These are phyloP conservation scores for Chunga burmeisteri DNA, from an alignment of 2,113 vertebrate genomes.

Conservation along the genomic window DNA sequence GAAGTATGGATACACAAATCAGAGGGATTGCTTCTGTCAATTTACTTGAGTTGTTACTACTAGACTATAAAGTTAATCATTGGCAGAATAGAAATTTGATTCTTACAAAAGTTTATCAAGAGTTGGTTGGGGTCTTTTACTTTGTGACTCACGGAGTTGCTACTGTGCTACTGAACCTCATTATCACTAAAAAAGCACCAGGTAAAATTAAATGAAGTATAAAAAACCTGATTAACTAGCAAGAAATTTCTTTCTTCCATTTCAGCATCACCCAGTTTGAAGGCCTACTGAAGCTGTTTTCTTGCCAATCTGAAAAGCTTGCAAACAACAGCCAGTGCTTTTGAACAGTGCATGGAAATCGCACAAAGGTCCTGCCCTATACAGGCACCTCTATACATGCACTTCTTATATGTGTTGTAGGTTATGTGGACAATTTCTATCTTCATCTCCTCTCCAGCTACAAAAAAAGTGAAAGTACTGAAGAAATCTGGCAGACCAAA, in stretches of 20 bases:
- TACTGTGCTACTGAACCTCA: too few species aligned
- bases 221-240: not conserved
- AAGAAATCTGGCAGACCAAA: not conserved
- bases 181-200: not conserved
- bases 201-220: not conserved
- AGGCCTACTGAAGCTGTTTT: not conserved
- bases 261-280: not conserved
- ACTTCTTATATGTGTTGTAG: not conserved
- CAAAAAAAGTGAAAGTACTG: not conserved
- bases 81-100: not conserved
- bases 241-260: not conserved
- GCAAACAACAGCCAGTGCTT: rapidly evolving
- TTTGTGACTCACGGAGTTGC: not conserved
- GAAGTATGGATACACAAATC: not conserved
- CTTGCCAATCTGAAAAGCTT: not conserved
- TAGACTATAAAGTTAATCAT: not conserved
- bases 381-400: rapidly evolving
- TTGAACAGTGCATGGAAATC: not conserved
- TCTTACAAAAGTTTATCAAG: not conserved
- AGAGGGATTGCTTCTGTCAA: not conserved
- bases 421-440: not conserved
- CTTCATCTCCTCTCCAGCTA: not conserved
- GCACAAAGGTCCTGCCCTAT: not conserved
- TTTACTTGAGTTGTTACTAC: not conserved
- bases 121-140: not conserved